Base-by-base conservation (phyloP, 1,140 invertebrate genomes). In the Notospermus geniculatus region DNA sequence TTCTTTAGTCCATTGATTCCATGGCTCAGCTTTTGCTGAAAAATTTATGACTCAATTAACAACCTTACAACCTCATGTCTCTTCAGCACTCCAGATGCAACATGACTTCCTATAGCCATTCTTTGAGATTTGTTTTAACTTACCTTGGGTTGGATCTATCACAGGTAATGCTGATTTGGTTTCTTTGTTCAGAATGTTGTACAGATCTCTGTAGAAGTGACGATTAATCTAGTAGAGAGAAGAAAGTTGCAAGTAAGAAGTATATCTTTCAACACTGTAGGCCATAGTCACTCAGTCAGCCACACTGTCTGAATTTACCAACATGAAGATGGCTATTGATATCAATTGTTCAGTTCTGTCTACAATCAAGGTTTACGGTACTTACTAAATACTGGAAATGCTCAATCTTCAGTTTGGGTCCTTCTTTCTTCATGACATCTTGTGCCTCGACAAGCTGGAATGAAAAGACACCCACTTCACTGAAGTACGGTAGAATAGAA, bases 141-240 rank as follows among this genome's bases (percentile, higher is more conserved):
- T 63, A 79, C 77, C 73, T 71, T 79, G 76, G 53, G 77, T 79
- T 25, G 75, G 77, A 63, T 79, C 77, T 28, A 79, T 64, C 1
- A 77, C 75, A 27, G 77, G 77, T 63, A 78, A 68, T 27, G 74
- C 75, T n/a, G 74, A 69, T 60, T 76, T 78, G 54, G 71, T 66
- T 54, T 77, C 75, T 62, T 73, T 60, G 1, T 62, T 70, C 23
- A 79, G 60, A 62, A 74, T 66, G 2, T 66, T 54, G 52, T 63
- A 74, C 56, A 79, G 60, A 0, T 74, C 72, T 52, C 66, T 61
- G 52, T 76, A 77, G 46, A 75, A 69, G 54, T 76, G 60, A 9
- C 68, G 62, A 36, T 78, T 77, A 0, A 78, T 65, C 77, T 77
- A 62, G 27, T 59, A 60, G n/a, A 56, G 19, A 55, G 30, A 32